Conservation (phyloP, 1,140 invertebrate species). For the Zaprionus tsacasi region DNA sequence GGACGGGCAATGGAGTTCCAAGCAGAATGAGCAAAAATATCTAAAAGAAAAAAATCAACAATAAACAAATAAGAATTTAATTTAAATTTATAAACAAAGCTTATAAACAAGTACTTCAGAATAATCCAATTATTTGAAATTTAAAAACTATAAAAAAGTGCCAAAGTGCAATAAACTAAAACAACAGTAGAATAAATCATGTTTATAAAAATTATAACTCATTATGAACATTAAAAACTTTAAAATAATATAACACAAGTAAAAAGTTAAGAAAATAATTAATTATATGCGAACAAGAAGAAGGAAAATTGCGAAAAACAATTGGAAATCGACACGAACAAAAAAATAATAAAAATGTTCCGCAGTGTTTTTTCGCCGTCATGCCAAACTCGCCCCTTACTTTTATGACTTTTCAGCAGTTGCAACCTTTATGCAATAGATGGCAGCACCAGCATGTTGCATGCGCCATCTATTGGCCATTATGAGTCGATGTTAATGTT, state of each 20-base stretch:
- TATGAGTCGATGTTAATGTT: constrained; percentile 17
- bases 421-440: constrained; percentile 54
- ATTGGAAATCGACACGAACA: neutral
- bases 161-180: neutral
- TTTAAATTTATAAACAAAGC: too few relatives aligned
- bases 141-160: neutral
- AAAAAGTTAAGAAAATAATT: too few relatives aligned
- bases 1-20: constrained; percentile 13
- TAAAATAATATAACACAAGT: too few relatives aligned
- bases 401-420: neutral
- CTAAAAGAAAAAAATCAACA: neutral
- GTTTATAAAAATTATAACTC: too few relatives aligned
- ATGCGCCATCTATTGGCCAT: constrained; percentile 67
- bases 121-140: too few relatives aligned
- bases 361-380: constrained; percentile 10
- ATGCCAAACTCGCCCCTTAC: neutral
- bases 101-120: too few relatives aligned
- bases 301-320: neutral
- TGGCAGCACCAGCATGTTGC: constrained; percentile 51
- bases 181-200: neutral
- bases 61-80: neutral
- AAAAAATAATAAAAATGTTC: neutral
- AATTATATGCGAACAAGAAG: too few relatives aligned
- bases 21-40: neutral
- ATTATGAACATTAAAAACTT: too few relatives aligned